Conservation (phyloP, 2,888 invertebrate species). For the Acleris laterana region DNA sequence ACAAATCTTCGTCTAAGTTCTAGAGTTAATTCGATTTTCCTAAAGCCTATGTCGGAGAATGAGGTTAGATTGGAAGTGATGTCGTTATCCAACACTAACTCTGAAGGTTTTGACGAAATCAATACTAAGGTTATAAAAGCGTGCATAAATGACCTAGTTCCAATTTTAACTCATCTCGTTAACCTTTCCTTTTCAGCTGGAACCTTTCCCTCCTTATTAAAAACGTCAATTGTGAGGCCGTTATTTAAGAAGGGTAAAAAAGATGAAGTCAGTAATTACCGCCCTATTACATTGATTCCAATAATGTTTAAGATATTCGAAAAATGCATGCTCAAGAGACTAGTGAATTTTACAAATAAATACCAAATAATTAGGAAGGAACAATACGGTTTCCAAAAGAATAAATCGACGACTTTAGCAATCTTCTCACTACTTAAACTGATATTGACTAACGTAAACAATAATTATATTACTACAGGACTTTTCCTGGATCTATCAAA, state of each 20-base stretch:
- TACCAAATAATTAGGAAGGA: neutral
- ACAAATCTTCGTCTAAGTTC: neutral
- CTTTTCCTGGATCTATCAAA: constrained; percentile 4
- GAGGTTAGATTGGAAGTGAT: neutral
- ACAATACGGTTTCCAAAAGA: neutral
- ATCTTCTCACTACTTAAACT: neutral
- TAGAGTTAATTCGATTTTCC: neutral
- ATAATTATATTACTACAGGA: neutral
- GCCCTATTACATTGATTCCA: constrained; percentile 5
- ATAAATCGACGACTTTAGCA: neutral
- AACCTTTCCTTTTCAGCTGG: neutral
- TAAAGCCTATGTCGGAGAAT: neutral
- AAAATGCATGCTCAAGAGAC: neutral
- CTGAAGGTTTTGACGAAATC: constrained; percentile 1
- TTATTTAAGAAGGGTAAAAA: neutral
- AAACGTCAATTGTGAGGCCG: neutral
- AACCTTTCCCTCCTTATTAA: neutral
- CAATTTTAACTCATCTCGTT: neutral
- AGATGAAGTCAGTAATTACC: neutral
- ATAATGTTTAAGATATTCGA: neutral
- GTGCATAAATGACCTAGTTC: neutral
- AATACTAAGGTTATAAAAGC: neutral
- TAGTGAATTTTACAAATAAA: neutral
- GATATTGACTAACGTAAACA: neutral
- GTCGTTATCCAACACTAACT: neutral